phyloP scores from a whole-genome alignment of 2,888 invertebrate genomes.

The Prosopocoilus inquinatus region DNA sequence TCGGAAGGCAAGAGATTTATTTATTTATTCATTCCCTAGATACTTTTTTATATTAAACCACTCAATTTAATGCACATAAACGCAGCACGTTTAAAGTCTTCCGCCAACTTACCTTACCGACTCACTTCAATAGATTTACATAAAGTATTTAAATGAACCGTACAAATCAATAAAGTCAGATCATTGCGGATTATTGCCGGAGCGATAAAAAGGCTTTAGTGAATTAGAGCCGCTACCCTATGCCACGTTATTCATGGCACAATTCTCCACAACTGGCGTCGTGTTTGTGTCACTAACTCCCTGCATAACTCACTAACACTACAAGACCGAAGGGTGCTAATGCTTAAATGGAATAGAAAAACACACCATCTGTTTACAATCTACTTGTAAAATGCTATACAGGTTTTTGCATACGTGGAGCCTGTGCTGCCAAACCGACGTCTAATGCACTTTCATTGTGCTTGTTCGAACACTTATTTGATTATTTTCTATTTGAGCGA shows the following conservation, averaged over 20 bases:
- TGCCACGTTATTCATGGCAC: constrained; percentile 31
- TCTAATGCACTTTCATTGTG: not conserved
- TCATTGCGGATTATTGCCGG: constrained; percentile 41
- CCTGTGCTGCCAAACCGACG: not conserved
- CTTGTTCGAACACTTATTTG: not conserved
- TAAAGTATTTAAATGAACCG: constrained; percentile 1
- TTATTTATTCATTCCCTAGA: too few species aligned
- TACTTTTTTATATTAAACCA: too few species aligned
- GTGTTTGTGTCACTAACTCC: constrained; percentile 22
- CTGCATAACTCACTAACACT: constrained; percentile 25
- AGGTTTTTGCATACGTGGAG: constrained; percentile 24
- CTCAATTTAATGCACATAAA: too few species aligned
- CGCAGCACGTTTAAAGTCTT: too few species aligned
- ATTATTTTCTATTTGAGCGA: not conserved
- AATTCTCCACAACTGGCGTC: constrained; percentile 26
- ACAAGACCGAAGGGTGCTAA: constrained; percentile 44
- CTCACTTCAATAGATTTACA: not conserved
- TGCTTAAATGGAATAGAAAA: constrained; percentile 54
- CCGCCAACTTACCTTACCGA: not conserved
- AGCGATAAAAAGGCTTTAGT: constrained; percentile 43
- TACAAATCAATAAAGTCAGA: constrained; percentile 37
- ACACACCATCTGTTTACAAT: constrained; percentile 54
- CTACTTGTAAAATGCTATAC: constrained; percentile 31
- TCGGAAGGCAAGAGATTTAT: too few species aligned
- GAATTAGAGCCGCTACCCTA: constrained; percentile 41